Evolutionary conservation across 2,113 vertebrate genomes (phyloP).

Genomic region (Ictalurus furcatus): DNA sequence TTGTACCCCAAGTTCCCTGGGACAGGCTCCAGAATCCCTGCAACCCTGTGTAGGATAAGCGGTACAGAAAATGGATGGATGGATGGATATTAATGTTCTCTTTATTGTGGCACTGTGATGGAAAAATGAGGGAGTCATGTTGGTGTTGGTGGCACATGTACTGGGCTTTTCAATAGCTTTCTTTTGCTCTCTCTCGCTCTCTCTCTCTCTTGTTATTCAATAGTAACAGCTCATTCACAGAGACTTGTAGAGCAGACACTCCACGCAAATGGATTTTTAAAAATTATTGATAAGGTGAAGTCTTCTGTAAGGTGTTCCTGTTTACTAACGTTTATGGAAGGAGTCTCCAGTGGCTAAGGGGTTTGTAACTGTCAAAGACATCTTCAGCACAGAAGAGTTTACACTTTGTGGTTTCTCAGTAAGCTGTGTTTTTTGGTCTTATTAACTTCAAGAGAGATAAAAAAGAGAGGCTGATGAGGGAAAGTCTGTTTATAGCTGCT

Average conservation of each 20-base stretch:
- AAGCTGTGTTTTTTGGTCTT: background rate
- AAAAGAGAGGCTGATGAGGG: background rate
- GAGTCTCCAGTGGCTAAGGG: background rate
- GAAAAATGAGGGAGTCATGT: slow-evolving; percentile 47
- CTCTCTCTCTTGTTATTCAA: background rate
- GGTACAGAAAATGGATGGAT: too few relatives aligned
- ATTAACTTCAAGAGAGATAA: background rate
- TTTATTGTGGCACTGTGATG: slow-evolving; percentile 41
- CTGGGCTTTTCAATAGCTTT: slow-evolving; percentile 47
- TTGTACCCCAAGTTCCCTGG: too few relatives aligned
- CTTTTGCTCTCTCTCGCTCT: slow-evolving; percentile 19
- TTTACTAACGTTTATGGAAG: background rate
- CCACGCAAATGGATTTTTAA: background rate
- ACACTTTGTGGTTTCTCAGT: background rate
- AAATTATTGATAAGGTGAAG: background rate
- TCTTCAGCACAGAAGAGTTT: background rate
- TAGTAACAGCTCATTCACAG: background rate
- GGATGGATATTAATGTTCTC: slow-evolving; percentile 30
- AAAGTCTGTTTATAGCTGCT: background rate
- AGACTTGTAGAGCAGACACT: background rate
- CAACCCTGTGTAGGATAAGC: too few relatives aligned
- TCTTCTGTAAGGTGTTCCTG: background rate
- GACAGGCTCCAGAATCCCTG: too few relatives aligned
- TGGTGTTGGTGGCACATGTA: slow-evolving; percentile 53
- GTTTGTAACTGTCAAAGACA: background rate